Conservation (phyloP, 2,113 vertebrate species). For the crab-eating macaque (Macaca fascicularis) region DNA sequence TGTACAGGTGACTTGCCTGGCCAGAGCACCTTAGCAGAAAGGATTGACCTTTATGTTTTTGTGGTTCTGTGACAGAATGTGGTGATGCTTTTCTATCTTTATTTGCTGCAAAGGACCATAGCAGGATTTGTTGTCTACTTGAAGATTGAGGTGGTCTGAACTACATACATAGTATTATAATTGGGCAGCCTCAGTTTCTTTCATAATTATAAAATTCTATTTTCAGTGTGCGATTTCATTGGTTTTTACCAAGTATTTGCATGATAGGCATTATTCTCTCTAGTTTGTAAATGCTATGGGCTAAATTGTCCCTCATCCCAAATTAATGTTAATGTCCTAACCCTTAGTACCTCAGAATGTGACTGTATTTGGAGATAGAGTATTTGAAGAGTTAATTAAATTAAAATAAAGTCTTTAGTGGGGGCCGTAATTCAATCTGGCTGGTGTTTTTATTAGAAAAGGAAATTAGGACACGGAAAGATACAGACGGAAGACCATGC, state of each 20-base stretch:
- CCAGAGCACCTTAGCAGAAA: neutral
- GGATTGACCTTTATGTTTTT: neutral
- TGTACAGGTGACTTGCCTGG: neutral
- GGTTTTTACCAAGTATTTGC: neutral
- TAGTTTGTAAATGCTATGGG: neutral
- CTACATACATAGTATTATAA: neutral
- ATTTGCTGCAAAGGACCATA: neutral
- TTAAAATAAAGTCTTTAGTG: neutral
- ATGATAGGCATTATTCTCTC: neutral
- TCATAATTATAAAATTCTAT: neutral
- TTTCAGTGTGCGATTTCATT: neutral
- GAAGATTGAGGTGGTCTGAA: neutral
- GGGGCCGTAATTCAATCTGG: neutral
- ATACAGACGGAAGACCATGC: neutral
- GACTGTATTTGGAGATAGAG: neutral
- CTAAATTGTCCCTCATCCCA: neutral
- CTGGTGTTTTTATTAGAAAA: neutral
- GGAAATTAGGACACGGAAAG: neutral
- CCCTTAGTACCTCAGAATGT: neutral
- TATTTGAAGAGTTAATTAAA: constrained; percentile 3
- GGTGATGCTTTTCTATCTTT: neutral
- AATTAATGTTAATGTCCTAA: neutral
- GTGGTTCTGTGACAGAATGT: neutral
- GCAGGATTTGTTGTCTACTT: neutral
- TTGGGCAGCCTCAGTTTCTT: neutral